Evolutionary conservation across 2,797 vertebrate species (phyloP), one percentile per base, ranked within the genome.

Genomic region (Lagocephalus sceleratus): DNA sequence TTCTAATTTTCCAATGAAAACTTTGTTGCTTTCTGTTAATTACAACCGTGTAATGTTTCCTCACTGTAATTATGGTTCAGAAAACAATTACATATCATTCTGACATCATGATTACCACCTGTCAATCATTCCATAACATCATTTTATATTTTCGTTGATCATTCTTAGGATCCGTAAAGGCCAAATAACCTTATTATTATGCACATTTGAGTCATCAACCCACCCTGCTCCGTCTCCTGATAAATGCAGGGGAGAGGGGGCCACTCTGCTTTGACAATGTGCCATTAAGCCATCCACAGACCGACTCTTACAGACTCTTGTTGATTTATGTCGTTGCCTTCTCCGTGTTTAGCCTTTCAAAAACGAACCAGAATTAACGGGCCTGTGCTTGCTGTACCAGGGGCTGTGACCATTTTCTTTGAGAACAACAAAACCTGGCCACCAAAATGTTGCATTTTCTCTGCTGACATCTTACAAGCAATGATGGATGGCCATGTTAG

Each of bases 31-130:
- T 62, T 29, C 46, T 16, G 47, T 81, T 86, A 76, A 83, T 82
- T 86, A 78, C 63, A 61, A 51, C 29, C 54, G 64, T 55, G 66
- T 67, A 78, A 71, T 79, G 77, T 83, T 87, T 86, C 71, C 60
- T 63, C 68, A 76, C 63, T 63, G 47, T 86, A 85, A 89, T 86
- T 86, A 78, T 66, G 85, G 80, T 79, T 76, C 64, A 73, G 75
- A 85, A 85, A 85, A 85, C 82, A 78, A 78, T 88, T 88, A 83
- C 71, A 72, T 76, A 81, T 79, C 74, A 62, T 65, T 74, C 63
- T 78, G 62, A 73, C 76, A 68, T 66, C 66, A 48, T 84, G 81
- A 86, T 85, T 85, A 73, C 71, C 77, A 78, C 71, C 40, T 7
- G 63, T 84, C 85, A 84, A 68, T 81, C 75, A 66, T 81, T 61